Percentiles rank a stretch among this genome's conserved stretches.
Conservation (phyloP, 2,888 invertebrate species). For the Strigamia transsilvanica region DNA sequence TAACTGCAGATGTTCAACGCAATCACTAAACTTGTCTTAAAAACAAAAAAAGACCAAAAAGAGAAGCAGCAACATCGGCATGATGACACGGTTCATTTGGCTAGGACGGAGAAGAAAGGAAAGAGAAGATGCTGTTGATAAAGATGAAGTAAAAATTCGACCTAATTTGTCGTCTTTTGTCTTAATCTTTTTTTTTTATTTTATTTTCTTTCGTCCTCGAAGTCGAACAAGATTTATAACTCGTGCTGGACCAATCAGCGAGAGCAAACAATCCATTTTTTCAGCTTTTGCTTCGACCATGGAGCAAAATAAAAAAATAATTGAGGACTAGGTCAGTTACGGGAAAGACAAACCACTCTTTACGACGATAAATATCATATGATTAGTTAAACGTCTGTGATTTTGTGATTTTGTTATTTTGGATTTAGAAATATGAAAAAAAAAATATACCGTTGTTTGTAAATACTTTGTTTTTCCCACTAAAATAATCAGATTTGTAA, state of each 20-base stretch:
- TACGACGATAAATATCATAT: not conserved
- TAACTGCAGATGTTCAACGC: constrained; percentile 74
- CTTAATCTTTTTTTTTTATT: not conserved
- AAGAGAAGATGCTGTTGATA: constrained; percentile 60
- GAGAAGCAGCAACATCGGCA: constrained; percentile 70
- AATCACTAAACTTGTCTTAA: constrained; percentile 81
- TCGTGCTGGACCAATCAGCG: not conserved
- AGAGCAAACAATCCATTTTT: not conserved
- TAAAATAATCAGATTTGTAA: not conserved
- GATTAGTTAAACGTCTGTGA: constrained; percentile 15
- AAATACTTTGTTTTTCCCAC: not conserved
- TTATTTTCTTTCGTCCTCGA: not conserved
- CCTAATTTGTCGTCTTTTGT: not conserved
- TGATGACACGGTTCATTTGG: constrained; percentile 76
- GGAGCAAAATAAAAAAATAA: not conserved
- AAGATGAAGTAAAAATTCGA: not conserved
- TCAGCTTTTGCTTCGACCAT: not conserved
- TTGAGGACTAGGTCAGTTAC: not conserved
- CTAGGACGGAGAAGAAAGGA: constrained; percentile 66
- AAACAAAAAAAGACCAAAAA: constrained; percentile 82
- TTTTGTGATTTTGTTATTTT: constrained; percentile 16
- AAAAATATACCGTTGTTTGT: not conserved
- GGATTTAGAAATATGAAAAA: not conserved
- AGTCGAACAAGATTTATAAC: not conserved
- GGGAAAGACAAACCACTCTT: not conserved